Conservation (phyloP, 2,113 vertebrate genomes). For the Australoheros scitulus region DNA sequence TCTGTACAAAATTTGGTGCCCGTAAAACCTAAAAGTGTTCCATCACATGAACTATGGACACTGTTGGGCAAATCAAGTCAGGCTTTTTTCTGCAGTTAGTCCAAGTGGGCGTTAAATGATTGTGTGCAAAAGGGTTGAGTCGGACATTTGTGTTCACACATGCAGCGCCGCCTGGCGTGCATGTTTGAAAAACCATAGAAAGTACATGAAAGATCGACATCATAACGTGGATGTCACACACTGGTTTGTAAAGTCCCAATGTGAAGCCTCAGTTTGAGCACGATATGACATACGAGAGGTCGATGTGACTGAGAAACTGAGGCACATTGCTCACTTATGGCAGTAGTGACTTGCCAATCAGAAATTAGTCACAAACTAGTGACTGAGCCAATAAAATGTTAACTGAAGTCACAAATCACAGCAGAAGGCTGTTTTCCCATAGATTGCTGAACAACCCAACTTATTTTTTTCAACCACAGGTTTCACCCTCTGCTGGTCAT, state of each 20-base stretch:
- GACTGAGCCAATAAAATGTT: not conserved
- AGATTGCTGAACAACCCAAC: not conserved
- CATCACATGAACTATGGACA: not conserved
- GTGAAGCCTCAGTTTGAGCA: not conserved
- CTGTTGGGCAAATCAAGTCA: not conserved
- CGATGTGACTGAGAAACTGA: not conserved
- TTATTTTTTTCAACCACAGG: not conserved
- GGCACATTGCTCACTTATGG: not conserved
- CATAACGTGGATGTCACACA: not conserved
- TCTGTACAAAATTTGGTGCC: not conserved
- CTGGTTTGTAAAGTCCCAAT: not conserved
- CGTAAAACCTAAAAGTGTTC: not conserved
- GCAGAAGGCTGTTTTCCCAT: not conserved
- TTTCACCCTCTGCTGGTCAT: not conserved
- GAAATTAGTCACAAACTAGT: not conserved
- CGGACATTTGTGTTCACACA: not conserved
- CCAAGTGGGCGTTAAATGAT: too few species aligned
- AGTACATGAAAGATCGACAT: not conserved
- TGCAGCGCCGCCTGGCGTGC: not conserved
- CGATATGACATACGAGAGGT: not conserved
- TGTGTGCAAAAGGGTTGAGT: too few species aligned
- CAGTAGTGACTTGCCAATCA: too few species aligned
- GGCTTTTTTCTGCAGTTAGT: not conserved
- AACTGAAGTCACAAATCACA: not conserved
- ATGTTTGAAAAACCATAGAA: not conserved